Evolutionary conservation across 2,888 invertebrate genomes (phyloP).

Genomic region (Bombylius major): DNA sequence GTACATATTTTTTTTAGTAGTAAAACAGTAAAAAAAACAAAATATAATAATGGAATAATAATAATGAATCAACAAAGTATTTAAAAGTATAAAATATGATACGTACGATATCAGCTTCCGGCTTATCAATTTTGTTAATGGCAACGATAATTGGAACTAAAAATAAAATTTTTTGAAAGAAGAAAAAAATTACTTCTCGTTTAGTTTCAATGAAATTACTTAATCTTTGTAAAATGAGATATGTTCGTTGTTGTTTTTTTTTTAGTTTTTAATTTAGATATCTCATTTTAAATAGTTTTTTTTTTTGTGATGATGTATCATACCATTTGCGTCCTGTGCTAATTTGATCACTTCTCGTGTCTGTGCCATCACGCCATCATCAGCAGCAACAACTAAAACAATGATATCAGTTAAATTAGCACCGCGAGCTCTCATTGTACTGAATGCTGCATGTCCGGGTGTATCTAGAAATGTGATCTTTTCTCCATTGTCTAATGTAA

Average conservation of each 20-base stretch:
- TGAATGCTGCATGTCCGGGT: conserved; percentile 97
- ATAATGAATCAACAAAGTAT: no score
- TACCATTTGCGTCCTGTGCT: conserved; percentile 65
- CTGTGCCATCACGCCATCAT: conserved; percentile 98
- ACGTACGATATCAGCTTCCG: conserved; percentile 76
- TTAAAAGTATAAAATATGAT: conserved; percentile 1
- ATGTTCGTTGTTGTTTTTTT: no score
- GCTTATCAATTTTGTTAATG: conserved; percentile 95
- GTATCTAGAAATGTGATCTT: conserved; percentile 92
- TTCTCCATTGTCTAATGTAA: conserved; percentile 55
- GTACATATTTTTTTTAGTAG: no score
- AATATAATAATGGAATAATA: no score
- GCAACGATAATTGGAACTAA: conserved; percentile 91
- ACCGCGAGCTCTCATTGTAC: conserved; percentile 87
- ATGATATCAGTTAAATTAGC: conserved; percentile 89
- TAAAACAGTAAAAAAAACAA: no score
- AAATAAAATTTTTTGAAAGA: conserved; percentile 23
- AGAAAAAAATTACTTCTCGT: background rate
- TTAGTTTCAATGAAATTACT: background rate
- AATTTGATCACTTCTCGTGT: conserved; percentile 82
- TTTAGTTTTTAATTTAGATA: no score
- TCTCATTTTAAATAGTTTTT: no score
- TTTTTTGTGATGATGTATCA: conserved; percentile 5
- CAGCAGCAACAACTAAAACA: conserved; percentile 92
- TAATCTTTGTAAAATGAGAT: no score